Percentiles rank a stretch among this genome's conserved stretches.
Conservation (phyloP, 2,888 invertebrate genomes). For the Camptogramma bilineatum region DNA sequence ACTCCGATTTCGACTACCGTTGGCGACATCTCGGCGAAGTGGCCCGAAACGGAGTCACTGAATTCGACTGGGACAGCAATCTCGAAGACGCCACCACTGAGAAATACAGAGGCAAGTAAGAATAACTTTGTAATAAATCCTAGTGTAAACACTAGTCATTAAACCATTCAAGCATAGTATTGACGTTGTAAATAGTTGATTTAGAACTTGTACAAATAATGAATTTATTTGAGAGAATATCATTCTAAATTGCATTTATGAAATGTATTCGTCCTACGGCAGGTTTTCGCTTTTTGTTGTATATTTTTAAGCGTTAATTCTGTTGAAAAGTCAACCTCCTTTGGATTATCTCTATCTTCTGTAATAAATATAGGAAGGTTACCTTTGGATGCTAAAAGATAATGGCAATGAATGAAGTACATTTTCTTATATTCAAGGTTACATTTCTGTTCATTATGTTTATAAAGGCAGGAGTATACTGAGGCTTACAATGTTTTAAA, state of each 20-base stretch:
- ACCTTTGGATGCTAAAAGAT: conserved; percentile 22
- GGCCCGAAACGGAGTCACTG: conserved; percentile 90
- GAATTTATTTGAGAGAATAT: conserved; percentile 45
- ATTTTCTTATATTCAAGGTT: conserved; percentile 15
- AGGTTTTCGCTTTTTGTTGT: conserved; percentile 35
- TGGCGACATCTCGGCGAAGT: conserved; percentile 94
- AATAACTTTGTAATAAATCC: conserved; percentile 44
- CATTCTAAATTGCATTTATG: conserved; percentile 45
- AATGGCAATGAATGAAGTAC: conserved; percentile 11
- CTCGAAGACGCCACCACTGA: conserved; percentile 88
- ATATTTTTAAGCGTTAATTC: conserved; percentile 36
- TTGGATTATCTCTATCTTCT: conserved; percentile 16
- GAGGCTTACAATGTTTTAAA: not conserved
- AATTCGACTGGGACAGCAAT: conserved; percentile 95
- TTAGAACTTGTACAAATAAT: conserved; percentile 43
- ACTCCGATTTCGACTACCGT: conserved; percentile 92
- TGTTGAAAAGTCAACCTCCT: conserved; percentile 22
- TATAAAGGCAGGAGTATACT: conserved; percentile 20
- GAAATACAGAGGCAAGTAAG: conserved; percentile 76
- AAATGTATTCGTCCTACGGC: conserved; percentile 45
- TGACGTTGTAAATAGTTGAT: conserved; percentile 32
- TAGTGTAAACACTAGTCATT: conserved; percentile 69
- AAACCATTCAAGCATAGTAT: conserved; percentile 39
- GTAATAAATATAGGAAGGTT: conserved; percentile 18
- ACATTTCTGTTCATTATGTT: not conserved